Evolutionary conservation across 2,888 invertebrate species (phyloP).

Genomic region (Pollenia griseotomentosa): DNA sequence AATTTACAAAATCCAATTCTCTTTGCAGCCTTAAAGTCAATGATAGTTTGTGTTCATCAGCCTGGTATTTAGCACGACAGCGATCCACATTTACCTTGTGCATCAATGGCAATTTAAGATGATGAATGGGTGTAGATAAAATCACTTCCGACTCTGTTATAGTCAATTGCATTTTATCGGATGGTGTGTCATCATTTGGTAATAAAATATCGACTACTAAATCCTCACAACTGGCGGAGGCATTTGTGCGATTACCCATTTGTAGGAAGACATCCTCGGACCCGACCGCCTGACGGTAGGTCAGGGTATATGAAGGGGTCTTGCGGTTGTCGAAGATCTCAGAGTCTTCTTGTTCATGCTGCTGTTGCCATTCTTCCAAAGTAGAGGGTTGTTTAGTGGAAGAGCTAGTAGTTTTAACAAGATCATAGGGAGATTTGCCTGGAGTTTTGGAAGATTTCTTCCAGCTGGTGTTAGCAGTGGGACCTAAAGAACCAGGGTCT

Average conservation of each 20-base stretch:
- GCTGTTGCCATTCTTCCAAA: conserved; percentile 82
- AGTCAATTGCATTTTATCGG: conserved; percentile 90
- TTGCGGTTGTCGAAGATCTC: conserved; percentile 87
- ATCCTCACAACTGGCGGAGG: conserved; percentile 94
- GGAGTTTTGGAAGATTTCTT: conserved; percentile 34
- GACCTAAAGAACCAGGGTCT: conserved; percentile 85
- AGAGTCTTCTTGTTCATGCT: conserved; percentile 86
- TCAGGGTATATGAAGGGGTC: conserved; percentile 90
- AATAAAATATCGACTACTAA: conserved; percentile 91
- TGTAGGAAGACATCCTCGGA: conserved; percentile 94
- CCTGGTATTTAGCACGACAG: conserved; percentile 92
- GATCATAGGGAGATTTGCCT: conserved; percentile 52
- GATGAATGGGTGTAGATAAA: conserved; percentile 87
- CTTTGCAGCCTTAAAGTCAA: conserved; percentile 90
- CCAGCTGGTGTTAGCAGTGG: background rate
- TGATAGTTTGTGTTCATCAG: conserved; percentile 87
- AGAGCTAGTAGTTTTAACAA: conserved; percentile 30
- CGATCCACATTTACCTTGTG: conserved; percentile 92
- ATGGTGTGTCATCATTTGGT: conserved; percentile 88
- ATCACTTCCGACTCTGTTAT: conserved; percentile 87
- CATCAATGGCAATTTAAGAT: conserved; percentile 90
- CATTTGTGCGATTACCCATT: conserved; percentile 92
- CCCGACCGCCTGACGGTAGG: conserved; percentile 93
- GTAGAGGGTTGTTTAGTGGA: conserved; percentile 74
- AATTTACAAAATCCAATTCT: conserved; percentile 94